phyloP scores from a whole-genome alignment of 2,888 invertebrate genomes.

The Ectemnius lituratus region DNA sequence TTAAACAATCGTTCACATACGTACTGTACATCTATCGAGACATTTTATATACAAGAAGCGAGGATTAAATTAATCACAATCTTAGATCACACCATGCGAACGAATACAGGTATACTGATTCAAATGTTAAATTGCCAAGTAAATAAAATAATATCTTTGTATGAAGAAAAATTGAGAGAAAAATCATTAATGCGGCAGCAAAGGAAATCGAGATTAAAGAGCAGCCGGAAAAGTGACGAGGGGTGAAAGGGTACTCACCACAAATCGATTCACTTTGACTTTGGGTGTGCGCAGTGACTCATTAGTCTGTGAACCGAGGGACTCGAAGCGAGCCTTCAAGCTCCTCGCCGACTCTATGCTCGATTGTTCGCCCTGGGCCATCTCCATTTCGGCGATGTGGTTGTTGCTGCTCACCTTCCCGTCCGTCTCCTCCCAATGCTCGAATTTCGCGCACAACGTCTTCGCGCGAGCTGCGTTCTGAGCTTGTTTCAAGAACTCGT shows the following conservation, averaged over 20 bases:
- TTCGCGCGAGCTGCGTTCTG: constrained; percentile 90
- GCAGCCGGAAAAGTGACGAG: constrained; percentile 7
- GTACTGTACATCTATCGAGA: not conserved
- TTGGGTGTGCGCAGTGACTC: constrained; percentile 79
- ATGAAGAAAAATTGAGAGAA: not conserved
- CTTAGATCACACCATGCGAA: constrained; percentile 49
- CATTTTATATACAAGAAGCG: constrained; percentile 3
- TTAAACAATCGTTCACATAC: constrained; percentile 10
- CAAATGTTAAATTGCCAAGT: not conserved
- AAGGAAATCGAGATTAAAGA: not conserved
- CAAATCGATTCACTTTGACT: constrained; percentile 93
- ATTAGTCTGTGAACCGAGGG: constrained; percentile 83
- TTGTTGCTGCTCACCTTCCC: constrained; percentile 76
- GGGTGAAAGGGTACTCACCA: constrained; percentile 83
- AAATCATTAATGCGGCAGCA: not conserved
- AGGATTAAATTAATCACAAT: constrained; percentile 15
- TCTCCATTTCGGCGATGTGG: constrained; percentile 76
- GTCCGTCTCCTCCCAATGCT: constrained; percentile 88
- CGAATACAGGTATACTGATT: not conserved
- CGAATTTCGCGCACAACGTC: constrained; percentile 91
- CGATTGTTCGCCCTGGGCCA: constrained; percentile 82
- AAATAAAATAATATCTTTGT: not conserved
- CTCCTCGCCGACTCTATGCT: constrained; percentile 92
- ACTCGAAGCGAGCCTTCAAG: constrained; percentile 92
- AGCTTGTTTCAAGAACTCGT: constrained; percentile 87